Conservation (phyloP, 2,113 vertebrate species). For the Thalassarche chlororhynchos region DNA sequence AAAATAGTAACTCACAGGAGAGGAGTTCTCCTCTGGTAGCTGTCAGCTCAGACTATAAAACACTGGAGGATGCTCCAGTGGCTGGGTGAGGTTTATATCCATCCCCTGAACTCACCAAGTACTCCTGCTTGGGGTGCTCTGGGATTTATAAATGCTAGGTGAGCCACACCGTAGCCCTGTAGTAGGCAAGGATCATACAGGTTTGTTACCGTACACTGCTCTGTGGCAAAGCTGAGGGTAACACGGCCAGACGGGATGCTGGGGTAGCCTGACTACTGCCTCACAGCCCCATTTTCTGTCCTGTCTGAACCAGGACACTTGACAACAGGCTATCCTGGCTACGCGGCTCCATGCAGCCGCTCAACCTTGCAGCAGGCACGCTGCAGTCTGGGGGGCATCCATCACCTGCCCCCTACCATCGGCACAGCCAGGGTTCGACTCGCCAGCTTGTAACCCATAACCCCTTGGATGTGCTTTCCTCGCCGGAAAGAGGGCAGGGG, state of each 20-base stretch:
- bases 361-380: background rate
- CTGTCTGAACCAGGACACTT: background rate
- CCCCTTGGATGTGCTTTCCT: background rate
- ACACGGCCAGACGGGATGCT: accelerated
- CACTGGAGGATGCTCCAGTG: background rate
- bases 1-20: background rate
- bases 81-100: background rate
- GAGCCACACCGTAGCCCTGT: background rate
- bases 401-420: background rate
- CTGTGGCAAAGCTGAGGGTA: background rate
- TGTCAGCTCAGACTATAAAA: background rate
- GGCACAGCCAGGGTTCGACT: accelerated
- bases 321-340: background rate
- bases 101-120: background rate
- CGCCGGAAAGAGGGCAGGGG: accelerated
- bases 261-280: background rate
- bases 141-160: background rate
- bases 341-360: background rate
- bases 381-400: background rate
- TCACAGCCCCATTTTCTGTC: background rate
- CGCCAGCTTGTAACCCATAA: accelerated
- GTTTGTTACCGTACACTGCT: background rate
- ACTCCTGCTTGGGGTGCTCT: background rate
- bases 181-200: background rate
- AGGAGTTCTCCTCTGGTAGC: background rate